Percentiles rank a stretch among this genome's conserved stretches.
Evolutionary conservation across 2,888 invertebrate genomes (phyloP).

Genomic region (Lepeophtheirus nordmannii): DNA sequence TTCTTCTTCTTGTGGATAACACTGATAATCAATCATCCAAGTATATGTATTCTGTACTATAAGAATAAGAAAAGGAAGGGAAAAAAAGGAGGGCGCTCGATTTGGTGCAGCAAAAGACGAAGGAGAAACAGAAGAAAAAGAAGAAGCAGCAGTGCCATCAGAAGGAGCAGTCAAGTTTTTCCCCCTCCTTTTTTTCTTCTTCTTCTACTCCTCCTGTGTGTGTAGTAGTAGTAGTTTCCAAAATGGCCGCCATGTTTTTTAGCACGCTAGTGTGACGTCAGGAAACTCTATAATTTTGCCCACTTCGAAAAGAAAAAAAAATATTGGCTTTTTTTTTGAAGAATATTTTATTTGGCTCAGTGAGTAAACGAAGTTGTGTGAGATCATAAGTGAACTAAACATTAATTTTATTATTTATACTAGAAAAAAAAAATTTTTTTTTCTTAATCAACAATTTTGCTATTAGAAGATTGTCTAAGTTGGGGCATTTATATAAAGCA

Average conservation of each 20-base stretch:
- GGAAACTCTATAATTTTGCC: not conserved
- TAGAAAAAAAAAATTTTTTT: no score
- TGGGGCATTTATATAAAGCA: no score
- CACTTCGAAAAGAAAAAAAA: not conserved
- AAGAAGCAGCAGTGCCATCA: no score
- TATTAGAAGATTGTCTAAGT: no score
- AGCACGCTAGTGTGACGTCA: conserved; percentile 9
- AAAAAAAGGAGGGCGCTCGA: not conserved
- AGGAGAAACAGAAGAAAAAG: no score
- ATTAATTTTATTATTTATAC: no score
- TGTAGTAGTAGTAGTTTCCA: not conserved
- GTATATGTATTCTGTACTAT: not conserved
- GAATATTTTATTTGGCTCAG: conserved; percentile 6
- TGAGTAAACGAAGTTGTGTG: not conserved
- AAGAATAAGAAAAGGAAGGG: not conserved
- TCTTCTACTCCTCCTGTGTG: no score
- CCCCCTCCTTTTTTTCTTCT: no score
- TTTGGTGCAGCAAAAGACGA: not conserved
- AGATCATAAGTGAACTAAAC: no score
- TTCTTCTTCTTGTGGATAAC: not conserved
- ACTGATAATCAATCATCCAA: not conserved
- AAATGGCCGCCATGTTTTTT: not conserved
- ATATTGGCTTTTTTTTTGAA: not conserved
- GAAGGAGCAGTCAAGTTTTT: no score
- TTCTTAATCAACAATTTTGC: no score